Conservation (phyloP, 2,113 vertebrate species). For the Manacus vitellinus region DNA sequence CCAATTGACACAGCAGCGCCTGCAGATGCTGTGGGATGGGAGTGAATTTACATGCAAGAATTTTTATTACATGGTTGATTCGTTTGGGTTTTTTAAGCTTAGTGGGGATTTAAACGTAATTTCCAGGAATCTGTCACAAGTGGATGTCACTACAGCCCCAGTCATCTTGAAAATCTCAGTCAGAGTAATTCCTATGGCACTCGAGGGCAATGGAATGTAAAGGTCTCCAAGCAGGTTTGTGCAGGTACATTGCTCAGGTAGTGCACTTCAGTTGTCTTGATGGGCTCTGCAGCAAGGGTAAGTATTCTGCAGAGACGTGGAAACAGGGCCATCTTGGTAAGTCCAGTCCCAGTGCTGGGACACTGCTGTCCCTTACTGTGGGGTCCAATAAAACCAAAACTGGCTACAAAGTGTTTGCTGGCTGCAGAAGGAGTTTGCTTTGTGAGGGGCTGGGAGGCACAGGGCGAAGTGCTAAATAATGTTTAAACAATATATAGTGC, state of each 20-base stretch:
- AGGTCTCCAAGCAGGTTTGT: background rate
- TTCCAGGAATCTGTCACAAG: background rate
- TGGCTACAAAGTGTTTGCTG: background rate
- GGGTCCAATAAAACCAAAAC: background rate
- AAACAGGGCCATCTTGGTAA: background rate
- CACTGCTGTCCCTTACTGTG: rapidly evolving
- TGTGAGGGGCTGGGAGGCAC: background rate
- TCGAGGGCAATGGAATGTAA: background rate
- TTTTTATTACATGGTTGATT: background rate
- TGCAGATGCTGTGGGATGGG: background rate
- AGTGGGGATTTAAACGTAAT: background rate
- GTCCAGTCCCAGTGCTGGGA: rapidly evolving
- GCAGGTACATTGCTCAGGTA: background rate
- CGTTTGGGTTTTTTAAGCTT: background rate
- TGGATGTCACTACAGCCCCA: background rate
- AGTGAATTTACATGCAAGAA: background rate
- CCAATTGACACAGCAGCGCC: background rate
- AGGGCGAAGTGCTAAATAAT: background rate
- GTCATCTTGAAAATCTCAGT: background rate
- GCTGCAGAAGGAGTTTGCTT: background rate
- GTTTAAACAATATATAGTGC: background rate
- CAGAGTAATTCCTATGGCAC: background rate
- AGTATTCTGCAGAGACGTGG: background rate
- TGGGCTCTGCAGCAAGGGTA: background rate
- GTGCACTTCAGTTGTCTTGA: background rate